Evolutionary conservation across 1,140 invertebrate genomes (phyloP), one percentile per base, ranked within the genome.

Genomic region (Drepana arcuata): DNA sequence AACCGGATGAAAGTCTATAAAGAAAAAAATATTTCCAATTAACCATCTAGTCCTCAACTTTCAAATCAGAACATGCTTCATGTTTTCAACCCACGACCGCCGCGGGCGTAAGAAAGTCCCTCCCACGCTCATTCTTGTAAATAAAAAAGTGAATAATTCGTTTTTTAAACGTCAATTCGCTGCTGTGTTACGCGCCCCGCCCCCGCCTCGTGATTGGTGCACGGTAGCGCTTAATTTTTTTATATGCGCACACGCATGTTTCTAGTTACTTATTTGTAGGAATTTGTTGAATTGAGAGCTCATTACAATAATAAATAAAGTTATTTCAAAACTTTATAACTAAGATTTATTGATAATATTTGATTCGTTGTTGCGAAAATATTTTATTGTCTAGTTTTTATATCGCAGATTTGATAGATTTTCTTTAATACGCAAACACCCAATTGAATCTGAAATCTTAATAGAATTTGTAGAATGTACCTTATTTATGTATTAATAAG

Each of bases 41-140:
- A 33, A 46, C 14, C 34, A 21, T 4, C 18, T 21, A 5, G 18
- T 9, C 4, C 9, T 21, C 18, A 21, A 21, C 18, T n/a, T n/a
- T n/a, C n/a, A 9, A 9, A 9, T 5, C 18, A 4, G 18, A 5
- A 21, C 9, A 21, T 4, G 18, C 9, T 5, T 21, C 13, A 9
- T 24, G 48, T 37, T 66, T 61, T 68, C 65, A 74, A 60, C 60
- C 68, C 59, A 72, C 60, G 56, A 54, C 44, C 47, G 56, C 65
- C 65, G 50, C 51, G 43, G 62, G 71, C 59, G 47, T 50, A 69
- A 78, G 75, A 80, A 77, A 80, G 71, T 78, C 64, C 68, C 71
- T 63, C 75, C 73, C 62, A 77, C 69, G 62, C 33, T 6, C 33
- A 31, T 35, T 45, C 44, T 49, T 48, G 31, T 50, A 56, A 66